Evolutionary conservation across 2,797 vertebrate species (phyloP), one percentile per base, ranked within the genome.

Genomic region (Ciconia nigra): DNA sequence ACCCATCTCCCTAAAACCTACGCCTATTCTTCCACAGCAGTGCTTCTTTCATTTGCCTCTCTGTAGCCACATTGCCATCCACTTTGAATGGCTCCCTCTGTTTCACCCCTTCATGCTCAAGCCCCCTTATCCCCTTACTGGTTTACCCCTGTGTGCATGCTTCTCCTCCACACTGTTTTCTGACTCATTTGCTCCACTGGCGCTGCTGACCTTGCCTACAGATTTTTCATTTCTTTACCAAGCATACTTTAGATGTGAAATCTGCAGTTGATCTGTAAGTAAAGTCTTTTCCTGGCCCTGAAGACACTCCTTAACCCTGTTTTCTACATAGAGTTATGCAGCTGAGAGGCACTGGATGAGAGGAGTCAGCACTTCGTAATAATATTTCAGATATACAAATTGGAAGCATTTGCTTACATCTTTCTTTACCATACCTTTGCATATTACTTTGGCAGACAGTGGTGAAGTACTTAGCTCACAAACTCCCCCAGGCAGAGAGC

Each of bases 321-420:
- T 96, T 96, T 90, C 74, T 91, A 21, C 76, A 57, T n/a, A 58
- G 76, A 90, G 67, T 89, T 90, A 44, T 0, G 1, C 92, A 87
- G 62, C 83, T 80, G 71, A 90, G 78, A 90, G 39, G 81, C 71
- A 69, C 42, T 65, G 76, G 65, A 87, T 91, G 37, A 96, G 71
- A 96, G 46, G 54, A 96, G 90, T 96, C 94, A 95, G 94, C 95
- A 81, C 87, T 92, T 92, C 2, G 1, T 95, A 93, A 78, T 82
- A 85, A 83, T 91, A 83, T 85, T 96, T 91, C 62, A 95, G 84
- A 89, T 94, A 95, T 88, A 95, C 96, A 96, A 94, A 96, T 93
- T 65, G 87, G 41, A 89, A 87, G 83, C 41, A 87, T 97, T 96
- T 97, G 90, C 92, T 94, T 96, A 71, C 77, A 81, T 67, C 81